Base-by-base conservation (phyloP, 1,140 invertebrate genomes). In the Aricia agestis region DNA sequence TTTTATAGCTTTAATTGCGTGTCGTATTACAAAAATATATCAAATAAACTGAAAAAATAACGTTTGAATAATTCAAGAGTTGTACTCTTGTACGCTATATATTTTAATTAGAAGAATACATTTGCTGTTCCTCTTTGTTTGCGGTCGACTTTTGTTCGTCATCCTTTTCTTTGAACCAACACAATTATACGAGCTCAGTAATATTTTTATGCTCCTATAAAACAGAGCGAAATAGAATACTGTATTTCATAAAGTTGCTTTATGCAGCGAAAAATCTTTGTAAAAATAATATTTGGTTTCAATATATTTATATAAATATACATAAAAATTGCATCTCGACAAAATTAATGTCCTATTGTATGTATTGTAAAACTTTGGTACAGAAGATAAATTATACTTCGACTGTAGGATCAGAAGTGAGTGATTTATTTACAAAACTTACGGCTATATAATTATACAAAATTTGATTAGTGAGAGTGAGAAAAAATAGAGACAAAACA, bases 51-150 rank as follows among this genome's bases (percentile, higher is more conserved):
- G 45, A 52, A 52, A 42, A 52, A 52, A 52, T 52, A 13, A 13
- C 45, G 45, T 52, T 52, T 52, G 45, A 52, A 15, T 52, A 13
- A 52, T 52, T 52, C 45, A 52, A 5, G 45, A 52, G 1, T 52
- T 52, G 45, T 52, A 52, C 45, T 52, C 45, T 9, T 36, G 36
- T 36, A n/a, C 2, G 1, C 9, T 52, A 52, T 52, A 52, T 52
- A 52, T 52, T 52, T 52, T 52, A 52, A 52, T 52, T 52, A 52
- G 45, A 52, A 52, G 45, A 52, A 52, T 52, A 52, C 45, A 52
- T 52, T 52, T 52, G 45, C 45, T 13, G 45, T 52, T 36, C 6
- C 9, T 52, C 45, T 52, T 52, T 52, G 45, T 52, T 52, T 52
- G 45, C 45, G 45, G 45, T 52, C 13, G 45, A 52, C 45, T 52